Base-by-base conservation (phyloP, 2,113 vertebrate genomes). In the Callionymus lyra region DNA sequence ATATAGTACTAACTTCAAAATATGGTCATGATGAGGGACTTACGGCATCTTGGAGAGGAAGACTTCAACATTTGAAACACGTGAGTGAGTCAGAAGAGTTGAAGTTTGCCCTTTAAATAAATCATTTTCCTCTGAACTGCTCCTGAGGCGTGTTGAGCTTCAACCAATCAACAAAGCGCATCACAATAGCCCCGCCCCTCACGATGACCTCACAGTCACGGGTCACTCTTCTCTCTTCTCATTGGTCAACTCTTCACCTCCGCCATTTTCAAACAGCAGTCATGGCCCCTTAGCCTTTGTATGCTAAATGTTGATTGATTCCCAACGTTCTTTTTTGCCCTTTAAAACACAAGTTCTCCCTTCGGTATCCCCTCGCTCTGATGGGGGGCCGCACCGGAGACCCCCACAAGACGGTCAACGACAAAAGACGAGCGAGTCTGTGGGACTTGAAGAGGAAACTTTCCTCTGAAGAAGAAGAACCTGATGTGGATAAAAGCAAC, bases 201-300 rank as follows among this genome's bases (percentile, higher is more conserved):
- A 6, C 3, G 1, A 42, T 6, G 1, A 36, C 40, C 15, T 36
- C 60, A 18, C 27, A 32, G 45, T 38, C 59, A 63, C 53, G 11
- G 27, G 6, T 9, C 9, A 34, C 13, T 32, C 15, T 12, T 8
- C 15, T 32, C 47, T 27, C 10, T 43, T 37, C 46, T 65, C n/a
- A 83, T 83, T 83, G 81, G 84, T 51, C 41, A 4, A 12, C 16
- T 31, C 47, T 38, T 48, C 42, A 61, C 41, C 68, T 84, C 79
- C 82, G 77, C 74, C 74, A 76, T 79, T 68, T 84, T 84, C 80
- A 82, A 85, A 82, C 82, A 46, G 45, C 12, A 33, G 15, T 45
- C 31, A 10, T 18, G 11, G 9, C 32, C 21, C 2, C 0, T 10
- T 5, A 10, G 13, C 10, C 8, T 2, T 44, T 33, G 39, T 49